Evolutionary conservation across 1,140 invertebrate species (phyloP), one percentile per base, ranked within the genome.

Genomic region (Matsumurasca onukii): DNA sequence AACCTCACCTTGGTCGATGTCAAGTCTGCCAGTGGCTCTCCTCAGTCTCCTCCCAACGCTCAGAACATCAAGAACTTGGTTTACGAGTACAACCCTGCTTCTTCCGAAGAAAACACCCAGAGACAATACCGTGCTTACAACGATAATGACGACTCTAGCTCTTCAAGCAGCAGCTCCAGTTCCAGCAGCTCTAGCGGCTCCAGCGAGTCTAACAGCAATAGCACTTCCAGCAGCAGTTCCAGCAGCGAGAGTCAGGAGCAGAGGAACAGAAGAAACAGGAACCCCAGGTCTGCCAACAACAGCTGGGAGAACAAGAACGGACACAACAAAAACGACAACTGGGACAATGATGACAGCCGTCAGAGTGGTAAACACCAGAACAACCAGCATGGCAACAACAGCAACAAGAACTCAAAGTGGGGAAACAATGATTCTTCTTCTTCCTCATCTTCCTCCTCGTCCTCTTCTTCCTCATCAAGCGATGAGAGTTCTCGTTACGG

Each of bases 51-150:
- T 9, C 51, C 59, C 1, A 75, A 79, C 29, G 77, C 76, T 0
- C 77, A 83, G 24, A 76, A 77, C 20, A 77, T 83, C 20, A 81
- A 83, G 52, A 85, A 82, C 70, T 78, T 89, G 3, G 78, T 87
- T 1, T 89, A 89, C 75, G 73, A 73, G 27, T 84, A 80, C 67
- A 79, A 78, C 65, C 68, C 70, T 1, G 66, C 69, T 30, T 68
- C 67, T 22, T 15, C 66, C 24, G 20, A 69, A 39, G 30, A 55
- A 24, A 67, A 51, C n/a, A 45, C 59, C 31, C 22, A 71, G 57
- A 49, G 52, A n/a, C 34, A 31, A 52, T 20, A 62, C 52, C 31
- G 51, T 15, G 29, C 55, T 2, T 39, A 62, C 72, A 29, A 69
- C 30, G 34, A 67, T 20, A 63, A 65, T 59, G 73, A 48, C 45